These are phyloP conservation scores for Erythrolamprus reginae DNA, from an alignment of 2,113 vertebrate species.

Conservation along the genomic window DNA sequence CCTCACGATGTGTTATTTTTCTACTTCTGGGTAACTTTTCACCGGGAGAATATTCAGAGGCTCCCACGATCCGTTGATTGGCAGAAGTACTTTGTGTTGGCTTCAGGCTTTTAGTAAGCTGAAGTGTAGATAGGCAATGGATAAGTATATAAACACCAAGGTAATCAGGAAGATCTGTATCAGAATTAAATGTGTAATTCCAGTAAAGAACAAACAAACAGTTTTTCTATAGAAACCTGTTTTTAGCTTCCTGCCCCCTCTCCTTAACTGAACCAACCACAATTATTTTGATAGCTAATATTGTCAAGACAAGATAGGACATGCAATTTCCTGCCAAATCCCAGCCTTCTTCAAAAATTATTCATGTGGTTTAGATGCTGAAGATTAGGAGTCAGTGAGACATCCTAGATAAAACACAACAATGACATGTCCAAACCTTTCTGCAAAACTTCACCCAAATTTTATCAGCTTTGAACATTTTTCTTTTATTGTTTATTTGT, in stretches of 20 bases:
- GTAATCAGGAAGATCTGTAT: conserved; percentile 1
- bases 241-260: neutral
- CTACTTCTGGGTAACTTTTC: neutral
- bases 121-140: neutral
- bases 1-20: neutral
- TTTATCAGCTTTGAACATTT: conserved; percentile 43
- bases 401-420: conserved; percentile 57
- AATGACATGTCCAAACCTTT: conserved; percentile 43
- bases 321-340: conserved; percentile 64
- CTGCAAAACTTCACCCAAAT: conserved; percentile 40
- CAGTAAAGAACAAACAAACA: neutral
- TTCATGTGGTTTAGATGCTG: conserved; percentile 67
- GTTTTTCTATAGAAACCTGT: conserved; percentile 18
- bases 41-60: neutral
- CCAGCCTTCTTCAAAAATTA: conserved; percentile 60
- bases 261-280: conserved; percentile 51
- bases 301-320: conserved; percentile 56
- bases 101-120: neutral
- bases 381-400: conserved; percentile 60
- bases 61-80: neutral
- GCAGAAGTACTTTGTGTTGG: neutral
- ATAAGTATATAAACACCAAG: neutral
- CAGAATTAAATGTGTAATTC: neutral
- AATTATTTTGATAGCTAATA: conserved; percentile 59
- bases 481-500: conserved; percentile 49